Conservation (phyloP, 2,113 vertebrate species). For the Carassius carassius region DNA sequence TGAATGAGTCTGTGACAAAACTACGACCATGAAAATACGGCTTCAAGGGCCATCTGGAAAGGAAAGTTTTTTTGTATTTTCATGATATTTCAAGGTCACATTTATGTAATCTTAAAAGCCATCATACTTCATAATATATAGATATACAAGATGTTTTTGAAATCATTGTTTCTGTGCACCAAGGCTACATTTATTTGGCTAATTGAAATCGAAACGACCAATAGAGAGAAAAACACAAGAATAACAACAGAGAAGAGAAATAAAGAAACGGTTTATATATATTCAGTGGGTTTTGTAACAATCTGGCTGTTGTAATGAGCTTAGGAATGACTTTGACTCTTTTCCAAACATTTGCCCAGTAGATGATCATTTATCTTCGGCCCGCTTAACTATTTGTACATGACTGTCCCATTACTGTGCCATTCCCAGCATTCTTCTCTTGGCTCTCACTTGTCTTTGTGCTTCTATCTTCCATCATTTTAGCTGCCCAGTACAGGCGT, state of each 20-base stretch:
- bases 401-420: background rate
- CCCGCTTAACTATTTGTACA: background rate
- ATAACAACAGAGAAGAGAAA: constrained; percentile 45
- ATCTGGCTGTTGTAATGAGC: constrained; percentile 5
- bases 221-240: background rate
- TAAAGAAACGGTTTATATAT: constrained; percentile 11
- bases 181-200: too few relatives aligned
- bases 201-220: too few relatives aligned
- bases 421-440: background rate
- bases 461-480: background rate
- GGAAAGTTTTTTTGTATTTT: background rate
- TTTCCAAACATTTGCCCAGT: background rate
- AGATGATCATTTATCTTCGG: constrained; percentile 14
- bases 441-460: background rate
- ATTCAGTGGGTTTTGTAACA: background rate
- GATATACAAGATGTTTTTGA: too few relatives aligned
- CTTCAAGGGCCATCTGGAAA: background rate
- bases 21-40: background rate
- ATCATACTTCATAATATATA: background rate
- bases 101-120: background rate
- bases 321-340: background rate
- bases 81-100: background rate
- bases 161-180: too few relatives aligned
- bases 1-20: background rate
- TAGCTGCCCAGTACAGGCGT: background rate